Evolutionary conservation across 2,888 invertebrate genomes (phyloP), one percentile per base, ranked within the genome.

Genomic region (Allolobophora icterica): DNA sequence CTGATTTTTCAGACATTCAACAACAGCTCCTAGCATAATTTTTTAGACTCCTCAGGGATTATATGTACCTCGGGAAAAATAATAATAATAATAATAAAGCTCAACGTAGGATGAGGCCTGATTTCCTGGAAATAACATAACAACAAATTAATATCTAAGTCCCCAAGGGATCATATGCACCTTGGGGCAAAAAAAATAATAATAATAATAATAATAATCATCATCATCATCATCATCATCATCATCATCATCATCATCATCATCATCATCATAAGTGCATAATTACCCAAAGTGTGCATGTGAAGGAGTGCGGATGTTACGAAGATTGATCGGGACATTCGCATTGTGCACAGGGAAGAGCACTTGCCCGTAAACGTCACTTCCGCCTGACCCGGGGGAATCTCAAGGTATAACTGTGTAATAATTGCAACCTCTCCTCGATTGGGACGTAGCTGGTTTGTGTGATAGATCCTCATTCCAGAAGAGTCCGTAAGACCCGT

Each of bases 261-360:
- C n/a, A n/a, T n/a, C 40, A n/a, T n/a, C 4, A 42, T 42, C 4
- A 42, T 30, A 71, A 15, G n/a, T 35, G 30, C 34, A 38, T 21
- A 84, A 40, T 33, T 52, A 91, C 91, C 91, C 19, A 91, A 35
- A 11, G 58, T 71, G 42, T 91, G 91, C 91, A 91, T 91, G 42
- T 91, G 91, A 19, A 90, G 30, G 11, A 90, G 1, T 24, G 33
- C 38, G 15, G 21, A 15, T 24, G 91, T 33, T 30, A 91, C 0
- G 35, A 58, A 83, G 83, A 91, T 83, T 24, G n/a, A 30, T 5
- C 90, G 24, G 30, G 90, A 83, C 19, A 91, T 15, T n/a, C 15
- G 1, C 34, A 1, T n/a, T 35, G 89, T 84, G 38, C 90, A 91
- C 30, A 5, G 13, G 58, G 11, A 2, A 35, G 35, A 1, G 84